These are phyloP conservation scores for Serripes groenlandicus DNA, from an alignment of 2,888 invertebrate species.

Conservation along the genomic window DNA sequence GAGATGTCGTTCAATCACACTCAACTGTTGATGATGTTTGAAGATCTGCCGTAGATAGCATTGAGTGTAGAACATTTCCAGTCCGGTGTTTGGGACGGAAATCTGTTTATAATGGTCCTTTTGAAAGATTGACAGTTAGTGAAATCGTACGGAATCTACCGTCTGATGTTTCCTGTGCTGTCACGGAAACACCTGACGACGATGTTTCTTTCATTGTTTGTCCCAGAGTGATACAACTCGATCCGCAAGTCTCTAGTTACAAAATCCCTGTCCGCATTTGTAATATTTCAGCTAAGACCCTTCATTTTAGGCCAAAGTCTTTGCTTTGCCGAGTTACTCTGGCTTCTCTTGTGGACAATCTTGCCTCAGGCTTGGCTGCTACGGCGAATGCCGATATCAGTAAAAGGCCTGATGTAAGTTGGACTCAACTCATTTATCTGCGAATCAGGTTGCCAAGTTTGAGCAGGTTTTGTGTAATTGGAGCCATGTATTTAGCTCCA, in stretches of 20 bases:
- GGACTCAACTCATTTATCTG: neutral
- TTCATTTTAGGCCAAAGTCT: neutral
- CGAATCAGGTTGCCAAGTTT: neutral
- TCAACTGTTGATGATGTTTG: neutral
- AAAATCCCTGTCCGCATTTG: neutral
- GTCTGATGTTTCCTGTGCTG: neutral
- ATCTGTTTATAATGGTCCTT: neutral
- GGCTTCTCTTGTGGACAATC: neutral
- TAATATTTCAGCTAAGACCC: neutral
- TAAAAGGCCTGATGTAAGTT: neutral
- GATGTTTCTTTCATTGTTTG: neutral
- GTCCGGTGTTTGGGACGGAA: neutral
- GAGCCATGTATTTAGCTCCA: neutral
- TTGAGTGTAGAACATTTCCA: neutral
- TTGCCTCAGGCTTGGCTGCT: neutral
- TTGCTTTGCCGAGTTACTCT: neutral
- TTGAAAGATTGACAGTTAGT: neutral
- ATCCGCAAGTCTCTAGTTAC: neutral
- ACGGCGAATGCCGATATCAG: too few species aligned
- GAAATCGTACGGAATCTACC: neutral
- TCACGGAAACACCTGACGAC: neutral
- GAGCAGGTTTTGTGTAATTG: neutral
- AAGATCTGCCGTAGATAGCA: neutral
- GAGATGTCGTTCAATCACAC: neutral
- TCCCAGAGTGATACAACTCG: neutral